Base-by-base conservation (phyloP, 2,888 invertebrate genomes). In the Sminthurides aquaticus region DNA sequence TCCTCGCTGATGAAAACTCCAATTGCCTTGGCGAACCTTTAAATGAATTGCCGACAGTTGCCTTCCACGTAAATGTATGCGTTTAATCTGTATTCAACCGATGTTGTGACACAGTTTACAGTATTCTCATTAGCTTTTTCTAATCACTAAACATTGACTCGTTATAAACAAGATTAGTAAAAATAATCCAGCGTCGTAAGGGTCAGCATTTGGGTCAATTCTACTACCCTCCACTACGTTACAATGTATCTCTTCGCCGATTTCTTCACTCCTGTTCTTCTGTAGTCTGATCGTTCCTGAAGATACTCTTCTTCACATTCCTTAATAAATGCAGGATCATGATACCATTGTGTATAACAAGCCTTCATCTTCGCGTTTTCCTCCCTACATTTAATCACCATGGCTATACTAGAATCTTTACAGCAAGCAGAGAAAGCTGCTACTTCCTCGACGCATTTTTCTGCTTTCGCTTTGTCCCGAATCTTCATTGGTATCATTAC, bases 401-500 rank as follows among this genome's bases (percentile, higher is more conserved):
- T 87, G 1, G 86, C 75, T 0, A 90, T 56, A 57, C 84, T 84
- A 62, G 82, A 81, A 49, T 78, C 77, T 77, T 87, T 87, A 75
- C 91, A 90, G 77, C 91, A 91, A 57, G 85, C 80, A 43, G 84
- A 75, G 71, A 84, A 84, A 11, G 75, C 83, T 81, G 76, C 79
- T 0, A 91, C 90, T 81, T 88, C 87, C 71, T 84, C 79, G 0
- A 77, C 67, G 79, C 97, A 97, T 78, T 92, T 90, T 75, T 89
- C 88, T 18, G 76, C 77, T 78, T 86, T 89, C 0, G 93, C 89
- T 74, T 85, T 86, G 26, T 91, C 90, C 72, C 95, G 84, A 82
- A 97, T 88, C 76, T 89, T 85, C 79, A 93, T 90, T 0, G 95
- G 91, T 77, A 98, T 89, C 71, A 95, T 78, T 22, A 97, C 87